Percentiles rank a stretch among this genome's conserved stretches.
Evolutionary conservation across 2,797 vertebrate species (phyloP).

Genomic region (Molossus molossus): DNA sequence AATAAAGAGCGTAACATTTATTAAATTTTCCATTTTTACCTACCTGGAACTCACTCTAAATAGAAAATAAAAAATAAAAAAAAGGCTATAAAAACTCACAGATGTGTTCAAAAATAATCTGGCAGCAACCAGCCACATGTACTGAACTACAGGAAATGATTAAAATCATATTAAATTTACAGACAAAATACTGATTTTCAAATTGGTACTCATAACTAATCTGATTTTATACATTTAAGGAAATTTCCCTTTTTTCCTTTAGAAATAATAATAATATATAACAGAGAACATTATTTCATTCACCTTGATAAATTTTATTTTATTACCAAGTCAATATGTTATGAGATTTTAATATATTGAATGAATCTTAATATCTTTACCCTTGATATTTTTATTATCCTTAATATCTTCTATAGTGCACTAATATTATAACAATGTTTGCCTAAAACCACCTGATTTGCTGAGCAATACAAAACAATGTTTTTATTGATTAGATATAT

Average conservation of each 20-base stretch:
- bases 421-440: neutral
- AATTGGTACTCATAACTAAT: conserved; percentile 84
- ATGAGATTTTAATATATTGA: conserved; percentile 58
- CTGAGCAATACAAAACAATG: neutral
- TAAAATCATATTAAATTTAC: conserved; percentile 84
- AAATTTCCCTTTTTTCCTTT: conserved; percentile 76
- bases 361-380: neutral
- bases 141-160: conserved; percentile 81
- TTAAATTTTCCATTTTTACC: conserved; percentile 85
- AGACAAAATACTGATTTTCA: conserved; percentile 87
- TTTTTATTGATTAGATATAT: neutral
- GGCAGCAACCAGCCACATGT: conserved; percentile 77
- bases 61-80: conserved; percentile 81
- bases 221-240: conserved; percentile 82
- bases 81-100: conserved; percentile 83
- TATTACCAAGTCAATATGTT: neutral
- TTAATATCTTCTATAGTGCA: neutral
- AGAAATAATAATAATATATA: conserved; percentile 77
- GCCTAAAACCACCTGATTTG: neutral
- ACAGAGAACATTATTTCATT: conserved; percentile 25
- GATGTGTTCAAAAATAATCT: conserved; percentile 85
- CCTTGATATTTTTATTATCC: neutral
- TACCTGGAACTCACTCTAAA: conserved; percentile 83
- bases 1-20: conserved; percentile 73
- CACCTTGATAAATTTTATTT: conserved; percentile 11